Evolutionary conservation across 2,113 vertebrate genomes (phyloP).

Genomic region (Echinops telfairi): DNA sequence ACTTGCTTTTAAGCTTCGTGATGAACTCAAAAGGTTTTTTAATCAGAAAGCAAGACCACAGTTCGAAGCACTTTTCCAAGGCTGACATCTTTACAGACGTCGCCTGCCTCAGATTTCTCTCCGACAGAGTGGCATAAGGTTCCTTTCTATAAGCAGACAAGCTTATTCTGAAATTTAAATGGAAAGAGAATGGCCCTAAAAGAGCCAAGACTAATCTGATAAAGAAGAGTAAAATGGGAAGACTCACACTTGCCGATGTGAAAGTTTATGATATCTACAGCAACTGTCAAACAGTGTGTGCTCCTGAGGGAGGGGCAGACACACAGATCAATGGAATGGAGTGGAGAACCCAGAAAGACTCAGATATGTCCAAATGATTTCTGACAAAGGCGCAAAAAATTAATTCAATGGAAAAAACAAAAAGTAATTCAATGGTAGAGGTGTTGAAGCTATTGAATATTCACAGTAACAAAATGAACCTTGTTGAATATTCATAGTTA

Average conservation of each 20-base stretch:
- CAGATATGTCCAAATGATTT: not conserved
- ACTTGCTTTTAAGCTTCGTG: no score
- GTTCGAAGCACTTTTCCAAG: no score
- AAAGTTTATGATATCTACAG: not conserved
- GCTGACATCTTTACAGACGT: no score
- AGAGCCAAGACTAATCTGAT: not conserved
- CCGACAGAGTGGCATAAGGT: no score
- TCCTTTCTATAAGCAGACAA: not conserved
- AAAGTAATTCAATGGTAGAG: not conserved
- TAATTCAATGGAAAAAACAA: not conserved
- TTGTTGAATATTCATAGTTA: no score
- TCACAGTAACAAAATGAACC: no score
- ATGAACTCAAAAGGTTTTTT: no score
- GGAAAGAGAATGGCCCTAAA: constrained; percentile 3
- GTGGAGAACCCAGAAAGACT: not conserved
- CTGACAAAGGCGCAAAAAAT: not conserved
- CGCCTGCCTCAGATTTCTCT: no score
- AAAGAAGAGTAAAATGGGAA: constrained; percentile 1
- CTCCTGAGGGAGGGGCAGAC: not conserved
- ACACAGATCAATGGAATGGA: not conserved
- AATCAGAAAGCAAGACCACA: no score
- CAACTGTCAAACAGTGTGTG: not conserved
- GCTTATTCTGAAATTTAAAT: not conserved
- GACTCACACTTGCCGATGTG: not conserved
- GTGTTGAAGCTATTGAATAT: not conserved